A percentile compares a stretch with the other conserved stretches of the same genome.
phyloP scores from a whole-genome alignment of 1,140 invertebrate species.

The Musca vetustissima region DNA sequence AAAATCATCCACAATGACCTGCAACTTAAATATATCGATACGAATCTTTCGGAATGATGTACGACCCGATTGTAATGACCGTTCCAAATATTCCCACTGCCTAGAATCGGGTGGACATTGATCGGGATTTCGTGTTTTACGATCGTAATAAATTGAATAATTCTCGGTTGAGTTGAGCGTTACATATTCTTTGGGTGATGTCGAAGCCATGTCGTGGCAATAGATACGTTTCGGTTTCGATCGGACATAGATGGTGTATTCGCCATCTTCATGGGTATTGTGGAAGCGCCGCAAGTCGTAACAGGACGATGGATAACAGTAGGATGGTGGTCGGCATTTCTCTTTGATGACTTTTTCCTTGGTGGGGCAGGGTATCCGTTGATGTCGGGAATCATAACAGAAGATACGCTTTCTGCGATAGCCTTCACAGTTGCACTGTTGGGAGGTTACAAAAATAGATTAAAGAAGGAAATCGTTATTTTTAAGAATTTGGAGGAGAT shows the following conservation, averaged over 20 bases:
- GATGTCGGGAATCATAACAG: slow-evolving; percentile 58
- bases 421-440: slow-evolving; percentile 74
- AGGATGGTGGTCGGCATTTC: slow-evolving; percentile 43
- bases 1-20: slow-evolving; percentile 69
- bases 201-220: slow-evolving; percentile 73
- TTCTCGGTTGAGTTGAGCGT: slow-evolving; percentile 60
- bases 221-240: slow-evolving; percentile 68
- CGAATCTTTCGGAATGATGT: slow-evolving; percentile 65
- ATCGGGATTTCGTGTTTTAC: slow-evolving; percentile 38
- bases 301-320: slow-evolving; percentile 37
- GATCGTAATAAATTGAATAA: slow-evolving; percentile 53
- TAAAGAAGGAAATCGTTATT: not conserved
- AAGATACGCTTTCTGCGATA: slow-evolving; percentile 63
- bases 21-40: slow-evolving; percentile 61
- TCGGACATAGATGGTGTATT: slow-evolving; percentile 69
- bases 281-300: slow-evolving; percentile 37
- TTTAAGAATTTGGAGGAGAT: too few species aligned
- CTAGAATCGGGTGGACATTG: slow-evolving; percentile 44
- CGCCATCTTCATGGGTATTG: slow-evolving; percentile 60
- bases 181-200: slow-evolving; percentile 71
- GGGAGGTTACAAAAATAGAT: not conserved
- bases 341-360: slow-evolving; percentile 32
- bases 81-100: slow-evolving; percentile 36
- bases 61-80: slow-evolving; percentile 55
- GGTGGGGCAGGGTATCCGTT: slow-evolving; percentile 34